phyloP scores from a whole-genome alignment of 2,797 vertebrate genomes.

The Liasis olivaceus region DNA sequence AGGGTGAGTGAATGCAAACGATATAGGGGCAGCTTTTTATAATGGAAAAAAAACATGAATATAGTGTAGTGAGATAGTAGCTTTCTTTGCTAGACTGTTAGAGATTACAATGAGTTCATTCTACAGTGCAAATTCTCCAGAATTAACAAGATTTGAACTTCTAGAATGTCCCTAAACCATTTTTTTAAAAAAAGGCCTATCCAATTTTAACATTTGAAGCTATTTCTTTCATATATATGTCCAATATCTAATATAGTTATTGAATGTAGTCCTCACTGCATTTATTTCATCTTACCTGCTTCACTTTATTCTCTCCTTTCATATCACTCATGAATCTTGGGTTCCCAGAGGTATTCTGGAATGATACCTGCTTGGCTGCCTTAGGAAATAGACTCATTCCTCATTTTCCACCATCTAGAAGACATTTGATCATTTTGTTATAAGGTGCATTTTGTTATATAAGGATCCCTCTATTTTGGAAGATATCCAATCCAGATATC shows the following conservation, averaged over 20 bases:
- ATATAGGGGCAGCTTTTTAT: neutral
- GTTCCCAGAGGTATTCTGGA: neutral
- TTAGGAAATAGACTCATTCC: neutral
- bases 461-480: neutral
- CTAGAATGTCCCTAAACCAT: neutral
- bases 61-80: neutral
- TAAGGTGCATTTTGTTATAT: neutral
- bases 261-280: neutral
- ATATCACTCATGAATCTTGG: too few species aligned
- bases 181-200: neutral
- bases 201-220: neutral
- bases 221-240: neutral
- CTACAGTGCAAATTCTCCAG: neutral
- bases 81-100: neutral
- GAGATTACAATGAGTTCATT: neutral
- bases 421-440: neutral
- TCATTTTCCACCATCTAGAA: neutral
- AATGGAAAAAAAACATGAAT: neutral
- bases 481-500: neutral
- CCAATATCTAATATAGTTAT: too few species aligned
- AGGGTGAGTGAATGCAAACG: neutral
- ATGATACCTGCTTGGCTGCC: neutral
- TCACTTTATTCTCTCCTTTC: neutral
- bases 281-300: neutral
- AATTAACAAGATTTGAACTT: neutral